These are phyloP conservation scores for Tor tambroides DNA, from an alignment of 2,113 vertebrate genomes.

Conservation along the genomic window DNA sequence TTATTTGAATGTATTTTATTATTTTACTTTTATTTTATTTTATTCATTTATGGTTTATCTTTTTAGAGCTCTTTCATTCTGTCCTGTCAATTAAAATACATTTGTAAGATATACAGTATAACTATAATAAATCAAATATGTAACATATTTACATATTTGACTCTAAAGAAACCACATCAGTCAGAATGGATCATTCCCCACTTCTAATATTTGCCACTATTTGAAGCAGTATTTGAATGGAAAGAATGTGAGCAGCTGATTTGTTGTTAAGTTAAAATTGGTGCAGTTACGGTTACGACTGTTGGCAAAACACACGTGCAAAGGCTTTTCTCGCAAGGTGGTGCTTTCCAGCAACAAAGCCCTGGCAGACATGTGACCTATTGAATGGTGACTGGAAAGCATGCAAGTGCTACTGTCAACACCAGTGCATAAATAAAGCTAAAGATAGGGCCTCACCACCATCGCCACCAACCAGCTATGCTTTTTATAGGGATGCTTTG, in stretches of 20 bases:
- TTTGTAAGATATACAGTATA: background rate
- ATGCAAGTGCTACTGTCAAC: slow-evolving; percentile 84
- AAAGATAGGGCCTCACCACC: slow-evolving; percentile 78
- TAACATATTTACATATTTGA: background rate
- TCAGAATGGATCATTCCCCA: background rate
- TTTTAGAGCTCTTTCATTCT: background rate
- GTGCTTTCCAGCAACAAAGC: slow-evolving; percentile 67
- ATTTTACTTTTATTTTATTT: too few species aligned
- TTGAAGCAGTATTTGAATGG: slow-evolving; percentile 67
- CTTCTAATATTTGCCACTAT: background rate
- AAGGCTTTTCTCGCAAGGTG: slow-evolving; percentile 59
- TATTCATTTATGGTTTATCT: background rate
- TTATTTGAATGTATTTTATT: too few species aligned
- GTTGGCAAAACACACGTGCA: slow-evolving; percentile 49
- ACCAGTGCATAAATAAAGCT: slow-evolving; percentile 86
- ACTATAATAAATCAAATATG: too few species aligned
- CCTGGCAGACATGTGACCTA: slow-evolving; percentile 71
- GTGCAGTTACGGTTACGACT: slow-evolving; percentile 63
- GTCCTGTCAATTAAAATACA: background rate
- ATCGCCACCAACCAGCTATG: slow-evolving; percentile 73
- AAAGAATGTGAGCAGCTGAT: slow-evolving; percentile 71
- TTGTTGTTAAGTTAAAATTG: slow-evolving; percentile 64
- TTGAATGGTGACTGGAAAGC: slow-evolving; percentile 79
- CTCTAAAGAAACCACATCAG: background rate
- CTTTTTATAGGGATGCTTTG: slow-evolving; percentile 91